Conservation (phyloP, 1,140 invertebrate species). For the Euwallacea similis region DNA sequence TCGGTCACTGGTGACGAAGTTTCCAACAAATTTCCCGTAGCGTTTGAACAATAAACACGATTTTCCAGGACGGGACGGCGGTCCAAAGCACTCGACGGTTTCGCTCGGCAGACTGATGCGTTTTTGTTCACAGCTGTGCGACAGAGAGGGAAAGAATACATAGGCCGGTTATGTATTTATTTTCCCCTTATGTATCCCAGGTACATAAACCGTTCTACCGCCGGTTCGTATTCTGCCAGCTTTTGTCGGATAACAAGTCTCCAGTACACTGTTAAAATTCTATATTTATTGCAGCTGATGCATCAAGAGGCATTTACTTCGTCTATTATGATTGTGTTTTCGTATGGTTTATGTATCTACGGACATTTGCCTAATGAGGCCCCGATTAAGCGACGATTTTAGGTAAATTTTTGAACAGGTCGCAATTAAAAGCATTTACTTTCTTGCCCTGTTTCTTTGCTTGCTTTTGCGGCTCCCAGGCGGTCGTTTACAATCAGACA, state of each 20-base stretch:
- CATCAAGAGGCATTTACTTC: constrained; percentile 20
- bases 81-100: constrained; percentile 47
- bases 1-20: neutral
- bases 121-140: constrained; percentile 48
- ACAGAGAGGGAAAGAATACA: constrained; percentile 45
- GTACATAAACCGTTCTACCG: constrained; percentile 48
- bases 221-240: constrained; percentile 46
- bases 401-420: too few relatives aligned
- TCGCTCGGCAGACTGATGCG: constrained; percentile 51
- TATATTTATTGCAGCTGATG: constrained; percentile 43
- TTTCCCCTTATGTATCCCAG: constrained; percentile 47
- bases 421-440: too few relatives aligned
- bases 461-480: too few relatives aligned
- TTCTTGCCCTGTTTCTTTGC: too few relatives aligned
- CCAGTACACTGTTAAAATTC: constrained; percentile 48
- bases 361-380: too few relatives aligned
- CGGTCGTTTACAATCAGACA: too few relatives aligned
- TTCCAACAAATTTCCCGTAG: constrained; percentile 30
- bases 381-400: too few relatives aligned
- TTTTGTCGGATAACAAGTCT: constrained; percentile 48
- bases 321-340: neutral
- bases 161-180: constrained; percentile 49
- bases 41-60: constrained; percentile 37
- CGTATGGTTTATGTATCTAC: neutral
- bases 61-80: constrained; percentile 40